Conservation (phyloP, 1,140 invertebrate species). For the Drosophila novamexicana region DNA sequence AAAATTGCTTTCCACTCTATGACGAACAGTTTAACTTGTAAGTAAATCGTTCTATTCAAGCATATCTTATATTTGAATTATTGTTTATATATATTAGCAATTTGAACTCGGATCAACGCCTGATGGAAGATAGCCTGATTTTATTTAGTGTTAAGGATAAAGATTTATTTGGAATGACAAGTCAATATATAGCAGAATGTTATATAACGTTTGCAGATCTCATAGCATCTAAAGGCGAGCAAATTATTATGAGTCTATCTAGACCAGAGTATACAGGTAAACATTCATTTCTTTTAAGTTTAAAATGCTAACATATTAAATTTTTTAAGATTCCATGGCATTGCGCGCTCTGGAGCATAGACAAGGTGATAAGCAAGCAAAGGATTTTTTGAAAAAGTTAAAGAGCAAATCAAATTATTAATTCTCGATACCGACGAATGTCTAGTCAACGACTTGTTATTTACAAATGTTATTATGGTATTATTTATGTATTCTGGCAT, state of each 20-base stretch:
- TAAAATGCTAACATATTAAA: not conserved
- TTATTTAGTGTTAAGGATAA: slow-evolving; percentile 97
- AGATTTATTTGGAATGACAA: slow-evolving; percentile 94
- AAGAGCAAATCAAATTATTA: slow-evolving; percentile 86
- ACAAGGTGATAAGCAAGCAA: slow-evolving; percentile 94
- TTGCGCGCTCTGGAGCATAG: slow-evolving; percentile 92
- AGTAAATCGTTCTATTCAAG: slow-evolving; percentile 16
- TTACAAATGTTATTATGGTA: slow-evolving; percentile 10
- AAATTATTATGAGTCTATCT: slow-evolving; percentile 92
- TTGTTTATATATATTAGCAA: slow-evolving; percentile 86
- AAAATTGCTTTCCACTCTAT: slow-evolving; percentile 96
- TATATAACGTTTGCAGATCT: slow-evolving; percentile 93
- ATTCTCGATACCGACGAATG: slow-evolving; percentile 1
- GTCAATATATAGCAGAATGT: slow-evolving; percentile 97
- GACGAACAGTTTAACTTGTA: slow-evolving; percentile 97
- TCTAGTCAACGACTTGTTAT: slow-evolving; percentile 20
- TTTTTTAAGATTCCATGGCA: slow-evolving; percentile 89
- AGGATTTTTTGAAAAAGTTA: slow-evolving; percentile 95
- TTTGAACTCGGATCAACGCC: slow-evolving; percentile 90
- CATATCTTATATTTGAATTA: not conserved
- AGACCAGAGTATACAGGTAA: slow-evolving; percentile 91
- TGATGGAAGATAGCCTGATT: slow-evolving; percentile 90
- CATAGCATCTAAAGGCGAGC: slow-evolving; percentile 88
- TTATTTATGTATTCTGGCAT: slow-evolving; percentile 8
- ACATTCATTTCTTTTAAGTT: slow-evolving; percentile 1